A percentile compares a stretch with the other conserved stretches of the same genome.
Conservation (phyloP, 2,888 invertebrate species). For the Orchesella flavescens region DNA sequence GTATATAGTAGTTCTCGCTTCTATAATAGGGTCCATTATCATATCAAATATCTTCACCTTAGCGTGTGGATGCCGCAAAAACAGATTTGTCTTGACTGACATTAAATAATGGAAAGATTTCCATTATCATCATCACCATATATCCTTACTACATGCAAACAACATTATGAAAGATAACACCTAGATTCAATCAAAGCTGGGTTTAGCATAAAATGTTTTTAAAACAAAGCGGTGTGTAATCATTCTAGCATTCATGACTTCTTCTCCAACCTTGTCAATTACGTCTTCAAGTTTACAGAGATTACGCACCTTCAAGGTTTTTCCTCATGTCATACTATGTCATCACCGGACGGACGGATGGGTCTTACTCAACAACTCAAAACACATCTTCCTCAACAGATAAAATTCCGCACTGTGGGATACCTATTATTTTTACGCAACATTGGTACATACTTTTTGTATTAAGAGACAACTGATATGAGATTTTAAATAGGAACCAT, state of each 20-base stretch:
- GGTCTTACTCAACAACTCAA: no score
- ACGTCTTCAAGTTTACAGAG: slow-evolving; percentile 27
- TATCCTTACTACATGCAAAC: slow-evolving; percentile 23
- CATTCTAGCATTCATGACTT: not conserved
- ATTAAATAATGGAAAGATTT: not conserved
- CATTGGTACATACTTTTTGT: no score
- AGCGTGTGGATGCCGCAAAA: not conserved
- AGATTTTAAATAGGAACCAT: no score
- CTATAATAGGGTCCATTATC: no score
- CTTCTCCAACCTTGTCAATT: slow-evolving; percentile 23
- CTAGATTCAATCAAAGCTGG: no score
- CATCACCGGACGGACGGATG: no score
- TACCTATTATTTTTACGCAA: no score
- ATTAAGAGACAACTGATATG: no score
- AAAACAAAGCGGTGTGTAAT: not conserved
- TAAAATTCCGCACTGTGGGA: no score
- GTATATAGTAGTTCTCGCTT: no score
- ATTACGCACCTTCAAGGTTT: slow-evolving; percentile 38
- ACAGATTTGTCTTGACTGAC: no score
- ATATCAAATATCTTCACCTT: slow-evolving; percentile 11
- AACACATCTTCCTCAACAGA: no score
- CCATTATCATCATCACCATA: not conserved
- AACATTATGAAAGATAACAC: not conserved
- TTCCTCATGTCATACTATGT: slow-evolving; percentile 41
- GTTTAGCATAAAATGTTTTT: not conserved